A percentile compares a stretch with the other conserved stretches of the same genome.
Conservation (phyloP, 1,140 invertebrate genomes). For the Drosophila tropicalis region DNA sequence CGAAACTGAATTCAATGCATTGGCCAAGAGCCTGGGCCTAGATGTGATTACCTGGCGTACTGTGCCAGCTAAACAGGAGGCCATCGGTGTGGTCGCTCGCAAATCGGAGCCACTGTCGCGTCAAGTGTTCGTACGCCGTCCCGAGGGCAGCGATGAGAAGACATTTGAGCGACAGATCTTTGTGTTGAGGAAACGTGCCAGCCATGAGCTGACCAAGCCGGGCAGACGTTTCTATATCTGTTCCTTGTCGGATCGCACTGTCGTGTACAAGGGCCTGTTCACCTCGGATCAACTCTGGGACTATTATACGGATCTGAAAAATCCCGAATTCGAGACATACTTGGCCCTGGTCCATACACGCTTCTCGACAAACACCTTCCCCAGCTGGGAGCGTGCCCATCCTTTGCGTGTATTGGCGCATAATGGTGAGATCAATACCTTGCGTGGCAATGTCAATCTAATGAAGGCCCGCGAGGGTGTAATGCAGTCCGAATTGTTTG, state of each 20-base stretch:
- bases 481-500: slow-evolving; percentile 94
- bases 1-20: slow-evolving; percentile 91
- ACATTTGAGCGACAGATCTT: slow-evolving; percentile 91
- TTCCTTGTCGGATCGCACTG: slow-evolving; percentile 93
- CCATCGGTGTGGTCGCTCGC: slow-evolving; percentile 94
- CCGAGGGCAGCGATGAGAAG: slow-evolving; percentile 85
- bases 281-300: slow-evolving; percentile 97
- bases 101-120: slow-evolving; percentile 97
- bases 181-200: slow-evolving; percentile 95
- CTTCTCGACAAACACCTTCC: slow-evolving; percentile 99
- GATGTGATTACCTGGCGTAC: slow-evolving; percentile 95
- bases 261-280: slow-evolving; percentile 99
- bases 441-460: slow-evolving; percentile 98
- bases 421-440: slow-evolving; percentile 99
- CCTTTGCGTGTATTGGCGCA: slow-evolving; percentile 98
- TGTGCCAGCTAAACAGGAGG: slow-evolving; percentile 92
- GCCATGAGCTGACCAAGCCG: slow-evolving; percentile 92
- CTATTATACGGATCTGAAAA: slow-evolving; percentile 87
- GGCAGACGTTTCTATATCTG: slow-evolving; percentile 97
- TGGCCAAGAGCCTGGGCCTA: slow-evolving; percentile 92
- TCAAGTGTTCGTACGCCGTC: slow-evolving; percentile 93
- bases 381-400: slow-evolving; percentile 99
- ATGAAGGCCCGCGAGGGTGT: slow-evolving; percentile 99
- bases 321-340: slow-evolving; percentile 96
- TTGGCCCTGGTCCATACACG: slow-evolving; percentile 97